phyloP scores from a whole-genome alignment of 2,113 vertebrate species.

The Hymenochirus boettgeri region DNA sequence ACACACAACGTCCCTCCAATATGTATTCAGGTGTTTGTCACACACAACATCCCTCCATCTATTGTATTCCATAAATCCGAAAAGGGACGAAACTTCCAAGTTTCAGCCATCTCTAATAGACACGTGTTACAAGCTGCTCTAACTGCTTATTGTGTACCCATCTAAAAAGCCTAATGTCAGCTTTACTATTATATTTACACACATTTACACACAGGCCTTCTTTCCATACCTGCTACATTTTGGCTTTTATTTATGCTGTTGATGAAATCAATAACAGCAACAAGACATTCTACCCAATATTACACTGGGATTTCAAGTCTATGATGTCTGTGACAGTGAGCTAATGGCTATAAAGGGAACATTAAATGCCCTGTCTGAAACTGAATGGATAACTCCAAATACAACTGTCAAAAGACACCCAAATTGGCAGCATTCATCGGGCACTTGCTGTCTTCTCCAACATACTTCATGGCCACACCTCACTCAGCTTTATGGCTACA shows the following conservation, averaged over 20 bases:
- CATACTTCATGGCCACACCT: slow-evolving; percentile 21
- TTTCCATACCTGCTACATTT: neutral
- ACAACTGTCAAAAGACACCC: neutral
- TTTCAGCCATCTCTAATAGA: no score
- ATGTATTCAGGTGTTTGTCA: no score
- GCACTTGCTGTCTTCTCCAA: slow-evolving; percentile 12
- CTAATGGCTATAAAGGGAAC: neutral
- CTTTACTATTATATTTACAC: neutral
- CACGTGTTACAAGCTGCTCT: no score
- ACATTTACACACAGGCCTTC: slow-evolving; percentile 5
- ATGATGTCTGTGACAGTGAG: slow-evolving; percentile 19
- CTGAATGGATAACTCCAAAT: neutral
- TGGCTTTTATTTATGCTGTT: slow-evolving; percentile 35
- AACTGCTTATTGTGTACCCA: no score
- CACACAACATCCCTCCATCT: no score
- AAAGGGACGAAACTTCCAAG: no score
- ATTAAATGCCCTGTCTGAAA: slow-evolving; percentile 18
- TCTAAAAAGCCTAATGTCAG: no score
- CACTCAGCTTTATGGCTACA: slow-evolving; percentile 26
- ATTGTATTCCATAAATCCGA: no score
- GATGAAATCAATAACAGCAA: slow-evolving; percentile 25
- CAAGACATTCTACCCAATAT: slow-evolving; percentile 22
- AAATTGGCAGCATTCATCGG: slow-evolving; percentile 20
- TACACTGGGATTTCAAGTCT: slow-evolving; percentile 35
- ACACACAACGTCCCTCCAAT: no score